A percentile compares a stretch with the other conserved stretches of the same genome.
phyloP scores from a whole-genome alignment of 1,140 invertebrate species.

The Aphis craccivora region DNA sequence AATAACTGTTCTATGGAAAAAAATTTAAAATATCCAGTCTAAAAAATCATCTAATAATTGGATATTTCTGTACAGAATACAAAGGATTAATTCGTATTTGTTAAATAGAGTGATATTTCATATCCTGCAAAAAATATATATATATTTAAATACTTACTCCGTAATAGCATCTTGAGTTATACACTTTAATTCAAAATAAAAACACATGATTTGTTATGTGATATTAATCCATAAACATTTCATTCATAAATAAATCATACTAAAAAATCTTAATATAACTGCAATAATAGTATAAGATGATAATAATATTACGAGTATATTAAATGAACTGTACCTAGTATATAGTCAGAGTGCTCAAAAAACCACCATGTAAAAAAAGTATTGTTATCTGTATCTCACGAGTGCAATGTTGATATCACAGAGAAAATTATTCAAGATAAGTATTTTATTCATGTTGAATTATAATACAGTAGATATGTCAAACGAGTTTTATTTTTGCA shows the following conservation, averaged over 20 bases:
- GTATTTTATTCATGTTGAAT: background rate
- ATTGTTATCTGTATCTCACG: background rate
- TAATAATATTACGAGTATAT: background rate
- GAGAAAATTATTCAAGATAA: background rate
- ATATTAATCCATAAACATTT: background rate
- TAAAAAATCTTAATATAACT: background rate
- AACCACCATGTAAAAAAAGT: background rate
- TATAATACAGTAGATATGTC: background rate
- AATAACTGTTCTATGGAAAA: background rate
- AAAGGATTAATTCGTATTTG: background rate
- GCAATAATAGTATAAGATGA: background rate
- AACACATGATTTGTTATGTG: background rate
- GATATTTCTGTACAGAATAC: background rate
- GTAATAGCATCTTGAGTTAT: background rate
- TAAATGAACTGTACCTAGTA: background rate
- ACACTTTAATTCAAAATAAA: background rate
- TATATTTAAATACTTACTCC: background rate
- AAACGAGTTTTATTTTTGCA: conserved; percentile 17
- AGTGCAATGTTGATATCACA: background rate
- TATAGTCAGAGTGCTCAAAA: background rate
- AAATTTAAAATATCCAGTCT: background rate
- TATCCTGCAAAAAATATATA: background rate
- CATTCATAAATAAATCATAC: background rate
- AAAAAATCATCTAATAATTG: background rate
- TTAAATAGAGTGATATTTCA: background rate